Evolutionary conservation across 2,113 vertebrate species (phyloP).

Genomic region (Pleuronectes platessa): DNA sequence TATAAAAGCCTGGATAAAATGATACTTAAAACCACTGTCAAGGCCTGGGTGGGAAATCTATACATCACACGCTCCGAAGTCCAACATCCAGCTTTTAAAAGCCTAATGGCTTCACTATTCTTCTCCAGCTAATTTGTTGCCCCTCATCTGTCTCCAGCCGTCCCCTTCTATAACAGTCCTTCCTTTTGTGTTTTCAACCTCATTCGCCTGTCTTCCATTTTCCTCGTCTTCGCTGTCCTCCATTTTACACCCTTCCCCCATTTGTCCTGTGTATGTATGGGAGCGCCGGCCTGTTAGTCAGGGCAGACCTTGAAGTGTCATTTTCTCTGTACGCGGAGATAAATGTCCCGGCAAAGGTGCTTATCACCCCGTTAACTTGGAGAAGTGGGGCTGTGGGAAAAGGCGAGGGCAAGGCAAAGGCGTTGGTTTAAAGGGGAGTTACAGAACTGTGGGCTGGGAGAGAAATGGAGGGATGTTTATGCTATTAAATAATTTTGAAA

Average conservation of each 20-base stretch:
- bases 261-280: slow-evolving; percentile 14
- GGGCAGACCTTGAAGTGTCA: slow-evolving; percentile 67
- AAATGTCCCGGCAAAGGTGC: slow-evolving; percentile 50
- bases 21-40: background rate
- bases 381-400: slow-evolving; percentile 20
- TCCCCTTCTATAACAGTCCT: background rate
- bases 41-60: background rate
- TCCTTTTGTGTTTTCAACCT: background rate
- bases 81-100: slow-evolving; percentile 10
- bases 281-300: slow-evolving; percentile 31
- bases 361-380: slow-evolving; percentile 42
- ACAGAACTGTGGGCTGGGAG: background rate
- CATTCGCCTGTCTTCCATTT: slow-evolving; percentile 6
- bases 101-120: slow-evolving; percentile 15
- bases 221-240: slow-evolving; percentile 4
- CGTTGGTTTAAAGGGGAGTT: slow-evolving; percentile 27
- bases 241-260: slow-evolving; percentile 16
- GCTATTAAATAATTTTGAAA: background rate
- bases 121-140: background rate
- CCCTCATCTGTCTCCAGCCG: slow-evolving; percentile 7
- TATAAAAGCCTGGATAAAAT: too few species aligned
- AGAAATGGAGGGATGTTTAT: background rate
- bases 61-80: slow-evolving; percentile 5
- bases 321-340: slow-evolving; percentile 58
- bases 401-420: slow-evolving; percentile 8